Percentiles rank a stretch among this genome's conserved stretches.
phyloP scores from a whole-genome alignment of 2,888 invertebrate genomes.

The Augochlorella aurata region DNA sequence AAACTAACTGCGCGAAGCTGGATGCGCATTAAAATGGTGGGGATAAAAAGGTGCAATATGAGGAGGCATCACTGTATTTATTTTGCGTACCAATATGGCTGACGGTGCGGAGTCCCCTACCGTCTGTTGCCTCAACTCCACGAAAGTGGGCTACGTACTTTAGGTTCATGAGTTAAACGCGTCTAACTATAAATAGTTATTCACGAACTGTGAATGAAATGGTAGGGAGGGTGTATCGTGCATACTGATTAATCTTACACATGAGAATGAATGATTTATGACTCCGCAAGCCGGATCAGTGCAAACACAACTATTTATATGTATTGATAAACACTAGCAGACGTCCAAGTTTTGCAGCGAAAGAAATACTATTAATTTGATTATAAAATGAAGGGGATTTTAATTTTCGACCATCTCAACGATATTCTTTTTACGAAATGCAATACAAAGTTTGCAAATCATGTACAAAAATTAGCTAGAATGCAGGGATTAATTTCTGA shows the following conservation, averaged over 20 bases:
- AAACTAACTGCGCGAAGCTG: too few relatives aligned
- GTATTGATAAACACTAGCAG: constrained; percentile 19
- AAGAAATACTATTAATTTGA: constrained; percentile 16
- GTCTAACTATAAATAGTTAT: constrained; percentile 5
- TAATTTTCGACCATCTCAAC: constrained; percentile 89
- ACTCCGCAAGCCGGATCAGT: not conserved
- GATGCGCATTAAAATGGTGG: too few relatives aligned
- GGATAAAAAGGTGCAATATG: too few relatives aligned
- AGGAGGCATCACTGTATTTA: too few relatives aligned
- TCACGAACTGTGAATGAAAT: constrained; percentile 11
- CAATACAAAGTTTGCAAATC: constrained; percentile 85
- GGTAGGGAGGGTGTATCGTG: not conserved
- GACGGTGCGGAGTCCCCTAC: too few relatives aligned
- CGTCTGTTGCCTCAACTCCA: too few relatives aligned
- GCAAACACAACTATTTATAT: constrained; percentile 6
- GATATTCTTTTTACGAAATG: constrained; percentile 88
- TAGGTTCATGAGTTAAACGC: not conserved
- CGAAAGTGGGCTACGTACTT: too few relatives aligned
- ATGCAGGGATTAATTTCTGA: constrained; percentile 82
- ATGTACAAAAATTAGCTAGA: constrained; percentile 83
- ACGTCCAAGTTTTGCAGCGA: not conserved
- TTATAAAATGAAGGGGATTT: constrained; percentile 85
- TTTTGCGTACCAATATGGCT: too few relatives aligned
- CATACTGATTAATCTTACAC: not conserved
- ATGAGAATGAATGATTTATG: constrained; percentile 10